These are phyloP conservation scores for Typhlomys cinereus DNA, from an alignment of 2,113 vertebrate genomes.

Conservation along the genomic window DNA sequence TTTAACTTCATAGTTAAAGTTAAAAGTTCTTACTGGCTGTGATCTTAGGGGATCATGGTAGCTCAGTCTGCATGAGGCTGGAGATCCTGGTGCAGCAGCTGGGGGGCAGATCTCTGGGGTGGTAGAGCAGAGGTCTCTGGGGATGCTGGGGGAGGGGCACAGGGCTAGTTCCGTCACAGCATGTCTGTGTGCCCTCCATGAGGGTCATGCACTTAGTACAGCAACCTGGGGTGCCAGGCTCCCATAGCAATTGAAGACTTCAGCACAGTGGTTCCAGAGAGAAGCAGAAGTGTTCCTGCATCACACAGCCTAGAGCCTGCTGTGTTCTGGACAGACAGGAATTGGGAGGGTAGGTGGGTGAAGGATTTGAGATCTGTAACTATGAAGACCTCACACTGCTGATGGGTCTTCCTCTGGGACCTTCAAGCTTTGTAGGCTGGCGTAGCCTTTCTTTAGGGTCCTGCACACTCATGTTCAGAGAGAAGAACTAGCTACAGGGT, in stretches of 20 bases:
- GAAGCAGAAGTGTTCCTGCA: not conserved
- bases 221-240: rapidly evolving
- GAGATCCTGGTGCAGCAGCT: not conserved
- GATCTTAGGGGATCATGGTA: too few relatives aligned
- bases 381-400: constrained; percentile 46
- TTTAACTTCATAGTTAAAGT: too few relatives aligned
- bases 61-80: not conserved
- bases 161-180: too few relatives aligned
- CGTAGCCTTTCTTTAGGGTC: not conserved
- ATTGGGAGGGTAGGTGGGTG: not conserved
- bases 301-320: not conserved
- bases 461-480: not conserved
- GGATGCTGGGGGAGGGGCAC: too few relatives aligned
- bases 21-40: too few relatives aligned
- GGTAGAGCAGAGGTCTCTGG: rapidly evolving
- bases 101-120: not conserved
- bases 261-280: not conserved
- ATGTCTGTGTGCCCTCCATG: not conserved
- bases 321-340: not conserved
- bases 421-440: constrained; percentile 35
- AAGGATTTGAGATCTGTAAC: not conserved
- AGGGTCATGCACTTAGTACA: not conserved
- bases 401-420: constrained; percentile 68
- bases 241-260: not conserved
- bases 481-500: constrained; percentile 45